Conservation (phyloP, 1,140 invertebrate species). For the Paramacrobiotus metropolitanus region DNA sequence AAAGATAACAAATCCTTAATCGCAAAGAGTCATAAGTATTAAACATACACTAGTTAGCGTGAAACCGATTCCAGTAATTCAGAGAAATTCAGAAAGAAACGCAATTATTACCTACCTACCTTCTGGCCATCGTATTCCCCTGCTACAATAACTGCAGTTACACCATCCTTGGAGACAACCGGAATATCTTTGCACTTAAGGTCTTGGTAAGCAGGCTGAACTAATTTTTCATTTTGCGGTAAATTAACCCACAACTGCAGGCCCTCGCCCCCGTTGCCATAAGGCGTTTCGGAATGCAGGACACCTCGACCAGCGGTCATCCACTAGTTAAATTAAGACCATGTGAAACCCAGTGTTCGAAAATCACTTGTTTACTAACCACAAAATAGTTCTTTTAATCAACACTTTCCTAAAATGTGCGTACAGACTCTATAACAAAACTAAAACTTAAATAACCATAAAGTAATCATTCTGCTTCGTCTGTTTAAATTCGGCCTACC, state of each 20-base stretch:
- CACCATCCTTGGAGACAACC: constrained; percentile 14
- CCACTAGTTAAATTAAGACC: constrained; percentile 13
- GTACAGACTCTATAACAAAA: not conserved
- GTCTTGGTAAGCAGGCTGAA: constrained; percentile 23
- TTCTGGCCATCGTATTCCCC: constrained; percentile 23
- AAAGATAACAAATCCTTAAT: too few relatives aligned
- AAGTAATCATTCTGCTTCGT: too few relatives aligned
- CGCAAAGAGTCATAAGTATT: constrained; percentile 14
- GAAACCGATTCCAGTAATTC: too few relatives aligned
- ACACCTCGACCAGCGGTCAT: constrained; percentile 33
- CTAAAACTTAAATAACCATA: too few relatives aligned
- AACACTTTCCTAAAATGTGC: not conserved
- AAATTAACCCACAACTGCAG: constrained; percentile 27
- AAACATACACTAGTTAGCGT: too few relatives aligned
- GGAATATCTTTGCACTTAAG: constrained; percentile 20
- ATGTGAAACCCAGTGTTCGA: not conserved
- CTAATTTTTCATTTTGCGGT: constrained; percentile 21
- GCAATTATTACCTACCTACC: too few relatives aligned
- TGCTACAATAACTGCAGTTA: constrained; percentile 22
- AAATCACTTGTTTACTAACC: too few relatives aligned
- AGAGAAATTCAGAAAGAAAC: too few relatives aligned
- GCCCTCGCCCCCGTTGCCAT: constrained; percentile 17
- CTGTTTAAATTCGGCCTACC: not conserved
- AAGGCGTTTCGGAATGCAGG: constrained; percentile 27
- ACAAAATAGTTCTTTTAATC: too few relatives aligned